A percentile compares a stretch with the other conserved stretches of the same genome.
Conservation (phyloP, 2,888 invertebrate species). For the Epirrita christyi region DNA sequence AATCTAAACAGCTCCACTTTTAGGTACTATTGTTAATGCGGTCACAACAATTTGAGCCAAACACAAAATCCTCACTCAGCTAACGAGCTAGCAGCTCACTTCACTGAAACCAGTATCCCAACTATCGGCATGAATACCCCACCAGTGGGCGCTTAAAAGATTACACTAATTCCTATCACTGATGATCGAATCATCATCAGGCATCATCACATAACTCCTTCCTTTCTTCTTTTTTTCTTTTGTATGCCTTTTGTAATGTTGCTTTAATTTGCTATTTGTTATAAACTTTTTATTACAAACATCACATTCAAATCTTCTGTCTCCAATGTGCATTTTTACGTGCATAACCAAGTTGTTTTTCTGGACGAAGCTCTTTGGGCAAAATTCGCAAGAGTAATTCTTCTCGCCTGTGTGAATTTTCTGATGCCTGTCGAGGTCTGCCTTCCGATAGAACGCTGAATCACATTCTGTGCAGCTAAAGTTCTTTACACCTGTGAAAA, state of each 20-base stretch:
- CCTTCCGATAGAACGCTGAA: conserved; percentile 68
- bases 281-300: conserved; percentile 68
- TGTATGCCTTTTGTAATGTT: conserved; percentile 65
- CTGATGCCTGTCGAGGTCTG: conserved; percentile 69
- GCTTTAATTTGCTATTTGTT: conserved; percentile 61
- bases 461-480: conserved; percentile 67
- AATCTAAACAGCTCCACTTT: too few relatives aligned
- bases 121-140: too few relatives aligned
- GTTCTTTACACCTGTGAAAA: conserved; percentile 57
- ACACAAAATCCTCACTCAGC: too few relatives aligned
- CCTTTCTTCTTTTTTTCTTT: conserved; percentile 55
- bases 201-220: not conserved
- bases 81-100: too few relatives aligned
- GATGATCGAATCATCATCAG: conserved; percentile 4
- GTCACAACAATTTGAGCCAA: too few relatives aligned
- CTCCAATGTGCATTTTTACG: conserved; percentile 68
- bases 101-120: too few relatives aligned
- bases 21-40: too few relatives aligned
- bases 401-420: conserved; percentile 70
- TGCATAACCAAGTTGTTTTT: conserved; percentile 76
- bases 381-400: conserved; percentile 68
- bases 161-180: too few relatives aligned
- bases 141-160: too few relatives aligned
- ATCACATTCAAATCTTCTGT: conserved; percentile 59
- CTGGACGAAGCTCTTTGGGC: conserved; percentile 69